These are phyloP conservation scores for Lacanobia oleracea DNA, from an alignment of 2,888 invertebrate species.

Conservation along the genomic window DNA sequence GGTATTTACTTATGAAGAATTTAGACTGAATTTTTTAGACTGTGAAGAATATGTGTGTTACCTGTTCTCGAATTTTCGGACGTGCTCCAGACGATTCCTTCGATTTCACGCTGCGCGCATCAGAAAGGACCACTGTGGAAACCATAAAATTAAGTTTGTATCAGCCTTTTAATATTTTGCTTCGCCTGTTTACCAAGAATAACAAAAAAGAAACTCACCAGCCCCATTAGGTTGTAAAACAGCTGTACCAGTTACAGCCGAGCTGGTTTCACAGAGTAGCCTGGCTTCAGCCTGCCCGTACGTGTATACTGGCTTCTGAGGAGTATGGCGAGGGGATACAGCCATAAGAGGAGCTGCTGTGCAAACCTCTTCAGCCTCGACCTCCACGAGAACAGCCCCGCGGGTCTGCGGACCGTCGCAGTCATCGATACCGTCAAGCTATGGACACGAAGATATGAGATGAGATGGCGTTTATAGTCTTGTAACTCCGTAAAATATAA, in stretches of 20 bases:
- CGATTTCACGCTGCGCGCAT: constrained; percentile 73
- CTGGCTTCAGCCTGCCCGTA: constrained; percentile 91
- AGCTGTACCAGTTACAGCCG: constrained; percentile 86
- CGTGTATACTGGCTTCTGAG: constrained; percentile 94
- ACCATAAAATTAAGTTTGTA: constrained; percentile 26
- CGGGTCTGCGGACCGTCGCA: constrained; percentile 89
- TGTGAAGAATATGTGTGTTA: constrained; percentile 67
- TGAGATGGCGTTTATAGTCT: neutral
- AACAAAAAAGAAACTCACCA: constrained; percentile 70
- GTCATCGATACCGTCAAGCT: constrained; percentile 82
- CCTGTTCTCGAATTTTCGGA: constrained; percentile 82
- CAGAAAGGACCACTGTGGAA: constrained; percentile 77
- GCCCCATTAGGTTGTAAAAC: constrained; percentile 83
- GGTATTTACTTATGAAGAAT: constrained; percentile 57
- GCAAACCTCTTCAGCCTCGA: constrained; percentile 95
- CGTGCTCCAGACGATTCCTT: constrained; percentile 75
- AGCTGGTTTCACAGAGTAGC: constrained; percentile 85
- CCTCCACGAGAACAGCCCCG: constrained; percentile 94
- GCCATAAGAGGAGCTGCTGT: constrained; percentile 94
- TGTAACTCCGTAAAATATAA: neutral
- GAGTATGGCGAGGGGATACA: constrained; percentile 91
- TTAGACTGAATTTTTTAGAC: constrained; percentile 33
- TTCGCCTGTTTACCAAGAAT: neutral
- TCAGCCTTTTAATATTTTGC: neutral
- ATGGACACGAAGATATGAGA: constrained; percentile 6